Conservation (phyloP, 2,113 vertebrate species). For the Oreotrochilus melanogaster region DNA sequence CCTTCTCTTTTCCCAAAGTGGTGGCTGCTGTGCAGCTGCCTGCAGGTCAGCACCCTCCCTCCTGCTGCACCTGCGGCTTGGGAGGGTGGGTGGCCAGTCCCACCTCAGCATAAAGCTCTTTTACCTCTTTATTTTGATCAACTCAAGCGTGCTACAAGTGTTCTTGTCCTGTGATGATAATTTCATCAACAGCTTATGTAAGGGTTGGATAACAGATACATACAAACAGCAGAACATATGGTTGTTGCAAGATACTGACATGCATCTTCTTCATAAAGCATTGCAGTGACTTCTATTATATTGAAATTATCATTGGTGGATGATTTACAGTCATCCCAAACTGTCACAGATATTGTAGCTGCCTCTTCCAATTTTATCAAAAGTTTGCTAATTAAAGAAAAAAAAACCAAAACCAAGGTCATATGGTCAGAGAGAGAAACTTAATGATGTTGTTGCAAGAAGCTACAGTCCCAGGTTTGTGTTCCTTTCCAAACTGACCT, state of each 20-base stretch:
- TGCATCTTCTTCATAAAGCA: not conserved
- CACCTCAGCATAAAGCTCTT: not conserved
- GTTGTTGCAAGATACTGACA: not conserved
- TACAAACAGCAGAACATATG: constrained; percentile 9
- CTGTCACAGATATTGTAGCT: not conserved
- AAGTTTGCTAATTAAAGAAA: not conserved
- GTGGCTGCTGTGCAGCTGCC: not conserved
- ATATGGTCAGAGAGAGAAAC: not conserved
- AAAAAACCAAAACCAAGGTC: not conserved
- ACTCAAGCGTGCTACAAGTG: not conserved
- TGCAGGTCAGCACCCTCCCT: not conserved
- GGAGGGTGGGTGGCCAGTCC: not conserved
- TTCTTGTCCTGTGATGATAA: constrained; percentile 16
- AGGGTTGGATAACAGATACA: constrained; percentile 19
- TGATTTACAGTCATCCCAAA: not conserved
- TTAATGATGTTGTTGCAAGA: not conserved
- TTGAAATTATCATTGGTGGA: not conserved
- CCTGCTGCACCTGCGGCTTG: not conserved
- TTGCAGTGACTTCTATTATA: not conserved
- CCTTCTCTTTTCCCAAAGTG: fast-evolving
- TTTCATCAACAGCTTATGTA: constrained; percentile 40
- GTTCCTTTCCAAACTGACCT: not conserved
- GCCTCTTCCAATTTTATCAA: not conserved
- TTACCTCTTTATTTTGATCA: not conserved
- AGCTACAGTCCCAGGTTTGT: not conserved